Conservation (phyloP, 2,797 vertebrate species). For the Setipinna tenuifilis region DNA sequence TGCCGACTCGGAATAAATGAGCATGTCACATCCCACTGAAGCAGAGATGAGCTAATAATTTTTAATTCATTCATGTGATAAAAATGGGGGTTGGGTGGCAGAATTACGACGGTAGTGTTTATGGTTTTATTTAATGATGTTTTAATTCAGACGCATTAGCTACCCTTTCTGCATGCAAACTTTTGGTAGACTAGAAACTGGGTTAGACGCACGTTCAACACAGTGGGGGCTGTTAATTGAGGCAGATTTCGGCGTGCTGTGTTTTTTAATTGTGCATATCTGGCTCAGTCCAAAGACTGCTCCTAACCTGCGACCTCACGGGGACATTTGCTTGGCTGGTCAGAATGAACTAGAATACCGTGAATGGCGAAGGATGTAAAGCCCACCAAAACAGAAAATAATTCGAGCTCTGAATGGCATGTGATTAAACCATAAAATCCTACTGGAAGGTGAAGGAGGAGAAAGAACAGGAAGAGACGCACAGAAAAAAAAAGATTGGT, state of each 20-base stretch:
- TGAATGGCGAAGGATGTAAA: not conserved
- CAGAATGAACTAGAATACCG: not conserved
- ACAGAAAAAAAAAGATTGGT: not conserved
- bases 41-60: slow-evolving; percentile 8
- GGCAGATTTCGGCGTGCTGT: slow-evolving; percentile 23
- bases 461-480: not conserved
- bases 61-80: not conserved
- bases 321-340: not conserved
- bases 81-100: slow-evolving; percentile 2
- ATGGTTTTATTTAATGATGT: not conserved
- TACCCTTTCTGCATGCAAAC: slow-evolving; percentile 15
- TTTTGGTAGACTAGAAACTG: not conserved
- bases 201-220: not conserved
- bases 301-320: not conserved
- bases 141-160: slow-evolving; percentile 7
- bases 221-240: slow-evolving; percentile 15
- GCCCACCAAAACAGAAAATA: not conserved
- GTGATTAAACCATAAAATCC: not conserved
- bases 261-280: slow-evolving; percentile 23
- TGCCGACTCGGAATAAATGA: not conserved
- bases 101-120: not conserved
- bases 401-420: not conserved
- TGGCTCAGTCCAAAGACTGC: slow-evolving; percentile 15
- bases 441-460: slow-evolving; percentile 29
- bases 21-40: not conserved